Evolutionary conservation across 2,888 invertebrate genomes (phyloP).

Genomic region (Charanyca ferruginea): DNA sequence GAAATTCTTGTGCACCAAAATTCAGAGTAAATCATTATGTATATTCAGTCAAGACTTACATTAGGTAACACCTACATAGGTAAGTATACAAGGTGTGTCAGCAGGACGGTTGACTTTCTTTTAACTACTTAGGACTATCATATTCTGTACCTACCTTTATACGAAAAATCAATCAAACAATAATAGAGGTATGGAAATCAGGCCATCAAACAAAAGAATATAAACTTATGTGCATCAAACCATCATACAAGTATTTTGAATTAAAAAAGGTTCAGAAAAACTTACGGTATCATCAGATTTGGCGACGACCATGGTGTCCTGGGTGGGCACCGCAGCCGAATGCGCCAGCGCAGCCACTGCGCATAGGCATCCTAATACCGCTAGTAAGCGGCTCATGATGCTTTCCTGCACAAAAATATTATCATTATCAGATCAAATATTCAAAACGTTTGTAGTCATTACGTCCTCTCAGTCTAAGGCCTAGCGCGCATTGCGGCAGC

Average conservation of each 20-base stretch:
- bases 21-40: too few species aligned
- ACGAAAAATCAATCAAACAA: too few species aligned
- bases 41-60: too few species aligned
- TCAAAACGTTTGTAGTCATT: not conserved
- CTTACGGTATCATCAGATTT: constrained; percentile 72
- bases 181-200: too few species aligned
- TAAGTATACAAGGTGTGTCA: too few species aligned
- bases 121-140: too few species aligned
- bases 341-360: constrained; percentile 65
- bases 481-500: too few species aligned
- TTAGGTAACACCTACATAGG: not conserved
- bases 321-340: constrained; percentile 77
- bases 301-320: constrained; percentile 82
- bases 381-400: constrained; percentile 68
- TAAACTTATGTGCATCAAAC: not conserved
- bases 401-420: constrained; percentile 35
- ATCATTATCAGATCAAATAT: not conserved
- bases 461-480: too few species aligned
- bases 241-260: not conserved
- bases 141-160: too few species aligned
- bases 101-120: too few species aligned
- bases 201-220: not conserved
- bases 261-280: not conserved
- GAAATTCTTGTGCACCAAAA: too few species aligned
- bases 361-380: constrained; percentile 71